Evolutionary conservation across 2,113 vertebrate genomes (phyloP).

Genomic region (Tautogolabrus adspersus): DNA sequence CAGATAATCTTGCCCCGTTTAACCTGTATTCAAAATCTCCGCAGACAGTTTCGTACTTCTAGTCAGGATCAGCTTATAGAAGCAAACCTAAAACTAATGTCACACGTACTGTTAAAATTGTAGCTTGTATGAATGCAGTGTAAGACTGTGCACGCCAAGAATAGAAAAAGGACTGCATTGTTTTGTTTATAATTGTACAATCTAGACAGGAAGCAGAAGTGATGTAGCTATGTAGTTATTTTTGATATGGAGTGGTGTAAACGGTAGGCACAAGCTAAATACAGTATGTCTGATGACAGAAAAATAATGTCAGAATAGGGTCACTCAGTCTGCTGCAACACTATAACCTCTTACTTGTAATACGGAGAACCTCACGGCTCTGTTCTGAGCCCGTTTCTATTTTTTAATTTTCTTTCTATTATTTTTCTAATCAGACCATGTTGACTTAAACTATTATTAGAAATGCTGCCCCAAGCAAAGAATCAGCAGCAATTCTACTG

Average conservation of each 20-base stretch:
- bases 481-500: too few relatives aligned
- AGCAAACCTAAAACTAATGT: neutral
- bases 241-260: neutral
- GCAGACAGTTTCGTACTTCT: neutral
- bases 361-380: constrained; percentile 8
- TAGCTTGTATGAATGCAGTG: neutral
- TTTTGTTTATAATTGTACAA: too few relatives aligned
- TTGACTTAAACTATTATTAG: too few relatives aligned
- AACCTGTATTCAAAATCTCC: too few relatives aligned
- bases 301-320: neutral
- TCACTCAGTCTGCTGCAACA: neutral
- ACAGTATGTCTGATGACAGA: neutral
- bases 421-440: too few relatives aligned
- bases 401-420: too few relatives aligned
- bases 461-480: too few relatives aligned
- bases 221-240: too few relatives aligned
- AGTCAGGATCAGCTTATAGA: neutral
- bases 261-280: neutral
- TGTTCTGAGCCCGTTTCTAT: neutral
- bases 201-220: too few relatives aligned
- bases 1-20: constrained; percentile 1
- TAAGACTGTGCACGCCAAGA: too few relatives aligned
- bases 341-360: too few relatives aligned
- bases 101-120: neutral
- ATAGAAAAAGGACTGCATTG: too few relatives aligned